Conservation (phyloP, 2,113 vertebrate species). For the Xenopus laevis region DNA sequence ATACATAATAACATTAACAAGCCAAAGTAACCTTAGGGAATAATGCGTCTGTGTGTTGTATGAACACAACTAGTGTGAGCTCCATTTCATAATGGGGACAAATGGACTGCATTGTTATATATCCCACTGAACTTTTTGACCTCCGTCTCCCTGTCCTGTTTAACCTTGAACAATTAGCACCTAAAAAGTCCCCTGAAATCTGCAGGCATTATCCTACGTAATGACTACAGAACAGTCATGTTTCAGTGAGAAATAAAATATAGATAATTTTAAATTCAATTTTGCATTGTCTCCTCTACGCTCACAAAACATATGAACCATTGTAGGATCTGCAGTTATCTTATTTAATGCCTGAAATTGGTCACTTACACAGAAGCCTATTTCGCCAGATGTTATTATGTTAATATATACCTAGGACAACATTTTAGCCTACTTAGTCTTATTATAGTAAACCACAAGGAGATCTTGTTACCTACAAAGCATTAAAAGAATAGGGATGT, state of each 20-base stretch:
- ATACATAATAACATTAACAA: conserved; percentile 32
- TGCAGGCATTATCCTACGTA: conserved; percentile 77
- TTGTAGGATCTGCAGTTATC: conserved; percentile 54
- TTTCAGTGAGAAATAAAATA: conserved; percentile 72
- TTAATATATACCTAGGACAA: conserved; percentile 54
- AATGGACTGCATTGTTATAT: conserved; percentile 30
- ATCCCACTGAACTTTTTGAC: conserved; percentile 65
- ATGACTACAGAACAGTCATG: conserved; percentile 71
- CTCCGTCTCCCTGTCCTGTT: conserved; percentile 70
- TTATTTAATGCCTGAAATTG: conserved; percentile 55
- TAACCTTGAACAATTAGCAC: conserved; percentile 74
- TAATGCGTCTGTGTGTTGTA: conserved; percentile 22
- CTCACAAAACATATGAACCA: conserved; percentile 54
- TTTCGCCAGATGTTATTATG: conserved; percentile 46
- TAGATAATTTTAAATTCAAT: conserved; percentile 79
- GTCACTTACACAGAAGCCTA: conserved; percentile 54
- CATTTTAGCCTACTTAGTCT: conserved; percentile 49
- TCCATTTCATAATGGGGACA: conserved; percentile 35
- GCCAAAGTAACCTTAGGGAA: conserved; percentile 28
- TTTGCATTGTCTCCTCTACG: conserved; percentile 59
- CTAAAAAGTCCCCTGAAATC: conserved; percentile 70
- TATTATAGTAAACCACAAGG: conserved; percentile 53
- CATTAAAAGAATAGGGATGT: conserved; percentile 41
- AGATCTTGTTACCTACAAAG: conserved; percentile 42
- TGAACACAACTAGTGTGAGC: conserved; percentile 29